Conservation (phyloP, 2,888 invertebrate genomes). For the Drosophila anomalipes region DNA sequence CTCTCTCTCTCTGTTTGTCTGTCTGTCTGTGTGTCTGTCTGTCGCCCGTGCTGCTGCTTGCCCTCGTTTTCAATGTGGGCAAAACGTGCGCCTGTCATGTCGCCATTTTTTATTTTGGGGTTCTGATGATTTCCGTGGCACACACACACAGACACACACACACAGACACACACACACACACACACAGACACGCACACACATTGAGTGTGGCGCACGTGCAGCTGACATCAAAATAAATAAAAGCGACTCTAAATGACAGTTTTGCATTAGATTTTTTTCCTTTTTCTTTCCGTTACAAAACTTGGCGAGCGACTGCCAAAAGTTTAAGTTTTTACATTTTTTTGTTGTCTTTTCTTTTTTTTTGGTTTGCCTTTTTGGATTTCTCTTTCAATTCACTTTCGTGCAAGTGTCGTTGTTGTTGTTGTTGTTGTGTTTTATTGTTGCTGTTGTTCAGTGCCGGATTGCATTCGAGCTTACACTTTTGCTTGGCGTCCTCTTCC, state of each 20-base stretch:
- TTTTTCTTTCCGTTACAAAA: conserved; percentile 36
- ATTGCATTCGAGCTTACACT: conserved; percentile 52
- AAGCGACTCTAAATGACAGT: conserved; percentile 74
- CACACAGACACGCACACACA: background rate
- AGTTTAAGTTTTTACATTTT: conserved; percentile 29
- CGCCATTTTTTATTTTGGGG: conserved; percentile 62
- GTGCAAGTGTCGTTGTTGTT: conserved; percentile 29
- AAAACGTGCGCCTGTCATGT: conserved; percentile 66
- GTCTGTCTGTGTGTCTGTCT: conserved; percentile 30
- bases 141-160: conserved; percentile 8
- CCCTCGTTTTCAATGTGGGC: conserved; percentile 50
- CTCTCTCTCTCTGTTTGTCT: conserved; percentile 8
- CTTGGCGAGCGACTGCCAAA: conserved; percentile 46
- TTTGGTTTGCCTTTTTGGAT: conserved; percentile 16
- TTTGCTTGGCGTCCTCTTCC: conserved; percentile 37
- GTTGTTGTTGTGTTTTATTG: conserved; percentile 17
- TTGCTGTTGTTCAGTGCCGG: conserved; percentile 24
- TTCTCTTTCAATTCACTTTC: conserved; percentile 53
- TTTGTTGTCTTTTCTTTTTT: conserved; percentile 1
- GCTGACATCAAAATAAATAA: conserved; percentile 77
- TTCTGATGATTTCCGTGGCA: conserved; percentile 61
- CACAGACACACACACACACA: conserved; percentile 9
- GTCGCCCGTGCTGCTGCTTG: conserved; percentile 37
- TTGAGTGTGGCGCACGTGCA: conserved; percentile 67
- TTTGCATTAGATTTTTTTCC: conserved; percentile 73